Evolutionary conservation across 2,888 invertebrate genomes (phyloP).

Genomic region (Eristalis tenax): DNA sequence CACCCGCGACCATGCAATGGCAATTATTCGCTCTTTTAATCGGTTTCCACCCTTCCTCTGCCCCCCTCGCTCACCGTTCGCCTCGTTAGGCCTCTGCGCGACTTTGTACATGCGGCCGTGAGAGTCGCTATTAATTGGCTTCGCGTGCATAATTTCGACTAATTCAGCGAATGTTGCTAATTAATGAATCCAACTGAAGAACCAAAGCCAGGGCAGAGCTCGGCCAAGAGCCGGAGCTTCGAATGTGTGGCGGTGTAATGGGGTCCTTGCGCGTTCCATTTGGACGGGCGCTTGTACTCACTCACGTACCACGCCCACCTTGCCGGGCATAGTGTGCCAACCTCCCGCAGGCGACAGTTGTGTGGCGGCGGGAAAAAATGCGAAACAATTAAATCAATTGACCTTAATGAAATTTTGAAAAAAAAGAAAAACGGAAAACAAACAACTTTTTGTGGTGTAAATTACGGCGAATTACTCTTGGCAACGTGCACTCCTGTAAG

Average conservation of each 20-base stretch:
- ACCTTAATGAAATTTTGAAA: constrained; percentile 27
- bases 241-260: neutral
- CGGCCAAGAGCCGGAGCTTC: neutral
- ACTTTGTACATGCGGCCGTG: constrained; percentile 30
- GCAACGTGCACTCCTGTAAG: neutral
- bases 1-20: neutral
- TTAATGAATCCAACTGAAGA: constrained; percentile 45
- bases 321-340: neutral
- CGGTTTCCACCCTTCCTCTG: neutral
- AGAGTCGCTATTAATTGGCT: constrained; percentile 55
- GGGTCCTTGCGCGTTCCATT: neutral
- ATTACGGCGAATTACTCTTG: neutral
- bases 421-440: neutral
- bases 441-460: neutral
- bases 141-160: constrained; percentile 54
- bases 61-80: neutral
- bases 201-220: neutral
- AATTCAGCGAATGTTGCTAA: constrained; percentile 63
- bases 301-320: neutral
- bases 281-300: too few relatives aligned
- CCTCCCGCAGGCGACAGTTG: neutral
- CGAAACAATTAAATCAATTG: constrained; percentile 23
- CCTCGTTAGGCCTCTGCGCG: neutral
- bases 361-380: neutral
- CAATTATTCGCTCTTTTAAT: constrained; percentile 49